Conservation (phyloP, 30 jellyfish, hydroid and myxozoan genomes). For the Aurelia sp. region DNA sequence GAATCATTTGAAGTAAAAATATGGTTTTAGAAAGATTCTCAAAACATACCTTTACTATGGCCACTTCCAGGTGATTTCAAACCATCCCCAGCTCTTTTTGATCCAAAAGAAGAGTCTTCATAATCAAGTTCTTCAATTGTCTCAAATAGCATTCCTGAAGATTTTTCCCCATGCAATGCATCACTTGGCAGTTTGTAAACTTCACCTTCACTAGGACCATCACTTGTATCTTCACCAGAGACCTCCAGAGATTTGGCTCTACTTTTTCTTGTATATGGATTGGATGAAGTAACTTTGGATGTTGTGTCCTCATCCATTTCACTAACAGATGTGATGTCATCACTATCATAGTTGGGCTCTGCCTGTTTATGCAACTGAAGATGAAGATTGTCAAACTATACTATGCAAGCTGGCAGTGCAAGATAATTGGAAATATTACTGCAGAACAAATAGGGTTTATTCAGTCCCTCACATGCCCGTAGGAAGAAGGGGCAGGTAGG, state of each 20-base stretch:
- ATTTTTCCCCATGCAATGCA: background rate
- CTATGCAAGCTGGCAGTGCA: too few relatives aligned
- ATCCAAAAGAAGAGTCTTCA: conserved; percentile 15
- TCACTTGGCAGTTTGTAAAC: conserved; percentile 42
- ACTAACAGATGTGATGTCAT: conserved; percentile 64
- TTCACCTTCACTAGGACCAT: conserved; percentile 74
- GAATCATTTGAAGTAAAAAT: too few relatives aligned
- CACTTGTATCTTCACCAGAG: conserved; percentile 34
- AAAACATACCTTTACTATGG: conserved; percentile 11
- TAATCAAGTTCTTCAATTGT: conserved; percentile 61
- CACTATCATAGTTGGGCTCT: conserved; percentile 52
- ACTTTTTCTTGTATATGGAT: background rate
- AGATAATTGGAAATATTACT: too few relatives aligned
- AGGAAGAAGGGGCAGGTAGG: too few relatives aligned
- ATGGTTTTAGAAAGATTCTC: too few relatives aligned
- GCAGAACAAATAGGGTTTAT: too few relatives aligned
- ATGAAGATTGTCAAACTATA: background rate
- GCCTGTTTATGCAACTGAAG: conserved; percentile 11
- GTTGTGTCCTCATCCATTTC: conserved; percentile 63
- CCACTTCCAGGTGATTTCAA: conserved; percentile 19
- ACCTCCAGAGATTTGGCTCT: background rate
- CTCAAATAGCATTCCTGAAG: conserved; percentile 9
- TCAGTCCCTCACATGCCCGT: too few relatives aligned
- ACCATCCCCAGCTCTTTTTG: conserved; percentile 15
- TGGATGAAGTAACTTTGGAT: background rate